A percentile compares a stretch with the other conserved stretches of the same genome.
Conservation (phyloP, 2,888 invertebrate species). For the Salticus scenicus region DNA sequence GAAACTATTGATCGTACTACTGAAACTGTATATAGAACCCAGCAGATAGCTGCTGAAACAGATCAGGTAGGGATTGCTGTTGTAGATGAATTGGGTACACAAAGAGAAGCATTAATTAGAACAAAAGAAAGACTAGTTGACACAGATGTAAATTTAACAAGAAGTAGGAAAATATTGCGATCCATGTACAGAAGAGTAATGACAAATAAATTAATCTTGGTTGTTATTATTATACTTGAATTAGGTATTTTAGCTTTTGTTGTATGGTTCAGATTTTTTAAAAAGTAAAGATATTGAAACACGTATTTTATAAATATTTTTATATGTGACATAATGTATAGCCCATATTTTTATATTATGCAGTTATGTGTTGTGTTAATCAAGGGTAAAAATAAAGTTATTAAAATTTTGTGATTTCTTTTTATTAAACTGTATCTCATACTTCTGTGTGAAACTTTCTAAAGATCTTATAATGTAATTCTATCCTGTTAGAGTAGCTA, state of each 20-base stretch:
- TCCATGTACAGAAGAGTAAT: constrained; percentile 76
- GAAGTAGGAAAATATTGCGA: constrained; percentile 75
- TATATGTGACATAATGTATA: too few relatives aligned
- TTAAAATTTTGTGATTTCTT: too few relatives aligned
- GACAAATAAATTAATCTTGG: constrained; percentile 76
- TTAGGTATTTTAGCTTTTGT: constrained; percentile 75
- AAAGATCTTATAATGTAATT: too few relatives aligned
- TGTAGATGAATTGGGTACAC: constrained; percentile 84
- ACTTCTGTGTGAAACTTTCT: too few relatives aligned
- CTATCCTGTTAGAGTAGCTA: too few relatives aligned
- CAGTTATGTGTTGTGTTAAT: too few relatives aligned
- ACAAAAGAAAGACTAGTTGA: constrained; percentile 78
- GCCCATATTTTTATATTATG: too few relatives aligned
- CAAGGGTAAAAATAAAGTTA: too few relatives aligned
- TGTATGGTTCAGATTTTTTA: constrained; percentile 76
- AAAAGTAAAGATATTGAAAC: constrained; percentile 6
- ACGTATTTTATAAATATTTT: not conserved
- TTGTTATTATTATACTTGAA: constrained; percentile 76
- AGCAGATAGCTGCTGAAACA: constrained; percentile 85
- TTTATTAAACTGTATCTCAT: too few relatives aligned
- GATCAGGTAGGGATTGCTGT: constrained; percentile 87
- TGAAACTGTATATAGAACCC: constrained; percentile 80
- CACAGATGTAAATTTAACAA: constrained; percentile 75
- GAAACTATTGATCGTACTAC: constrained; percentile 74
- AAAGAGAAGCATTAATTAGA: constrained; percentile 84